Conservation (phyloP, 2,797 vertebrate species). For the Mareca strepera region DNA sequence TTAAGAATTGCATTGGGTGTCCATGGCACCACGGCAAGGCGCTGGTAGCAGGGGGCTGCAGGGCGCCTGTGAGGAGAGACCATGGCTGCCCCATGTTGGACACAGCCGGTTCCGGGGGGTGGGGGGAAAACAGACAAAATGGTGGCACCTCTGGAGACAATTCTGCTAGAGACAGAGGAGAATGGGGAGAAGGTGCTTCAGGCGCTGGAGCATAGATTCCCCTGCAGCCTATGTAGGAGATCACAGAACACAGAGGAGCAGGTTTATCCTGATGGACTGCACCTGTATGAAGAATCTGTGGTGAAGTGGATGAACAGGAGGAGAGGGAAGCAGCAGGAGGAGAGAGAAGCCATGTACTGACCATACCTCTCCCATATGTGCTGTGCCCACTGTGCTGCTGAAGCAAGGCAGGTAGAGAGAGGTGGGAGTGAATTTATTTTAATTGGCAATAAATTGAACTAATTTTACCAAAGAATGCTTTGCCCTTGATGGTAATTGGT, state of each 20-base stretch:
- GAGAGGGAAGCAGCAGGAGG: not conserved
- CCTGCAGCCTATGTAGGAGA: not conserved
- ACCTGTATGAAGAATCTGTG: not conserved
- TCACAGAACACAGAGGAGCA: not conserved
- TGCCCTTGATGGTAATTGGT: not conserved
- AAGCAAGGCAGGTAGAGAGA: not conserved
- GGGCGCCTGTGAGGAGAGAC: fast-evolving
- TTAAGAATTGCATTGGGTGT: not conserved
- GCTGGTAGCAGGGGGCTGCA: not conserved
- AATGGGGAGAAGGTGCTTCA: not conserved
- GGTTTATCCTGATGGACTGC: not conserved
- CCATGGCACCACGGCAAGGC: fast-evolving
- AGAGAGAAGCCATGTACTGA: not conserved
- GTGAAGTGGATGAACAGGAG: not conserved
- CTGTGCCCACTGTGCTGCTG: not conserved
- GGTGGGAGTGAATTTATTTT: not conserved
- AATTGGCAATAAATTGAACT: not conserved
- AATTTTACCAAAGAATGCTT: not conserved
- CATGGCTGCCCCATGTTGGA: not conserved
- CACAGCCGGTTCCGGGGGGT: not conserved
- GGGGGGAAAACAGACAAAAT: fast-evolving
- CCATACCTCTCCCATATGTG: not conserved
- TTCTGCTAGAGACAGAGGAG: not conserved
- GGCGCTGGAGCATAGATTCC: not conserved
- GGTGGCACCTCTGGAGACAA: fast-evolving